Evolutionary conservation across 2,888 invertebrate species (phyloP), one percentile per base, ranked within the genome.

Genomic region (Arctia plantaginis): DNA sequence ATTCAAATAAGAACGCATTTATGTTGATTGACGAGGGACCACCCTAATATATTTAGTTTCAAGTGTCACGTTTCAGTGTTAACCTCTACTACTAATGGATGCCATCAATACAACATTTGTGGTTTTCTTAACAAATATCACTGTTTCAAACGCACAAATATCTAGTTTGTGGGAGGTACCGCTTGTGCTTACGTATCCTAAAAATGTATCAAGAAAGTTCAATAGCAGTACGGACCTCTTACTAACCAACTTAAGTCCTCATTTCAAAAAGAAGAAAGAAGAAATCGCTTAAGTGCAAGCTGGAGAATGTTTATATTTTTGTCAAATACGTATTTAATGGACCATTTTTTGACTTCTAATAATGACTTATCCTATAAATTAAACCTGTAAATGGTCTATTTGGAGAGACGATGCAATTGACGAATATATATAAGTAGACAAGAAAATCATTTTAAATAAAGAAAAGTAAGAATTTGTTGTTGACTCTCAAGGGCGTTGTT

Each of bases 51-150:
- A 15, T 64, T 68, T 66, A 41, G 35, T 75, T 72, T 55, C n/a
- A 55, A 55, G 47, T 13, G 35, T 59, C 64, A 69, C 66, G 69
- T 71, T 65, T 35, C 51, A 64, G 23, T 70, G 70, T 75, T 73
- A 71, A 80, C 82, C 79, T 80, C 77, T 75, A 76, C 76, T 70
- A 86, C 83, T 86, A 89, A 90, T 88, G 80, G 85, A 75, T 55
- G 47, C 78, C 82, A 88, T 88, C 82, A 85, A 87, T 86, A 84
- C 69, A 71, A 73, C 77, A 77, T 80, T 84, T 85, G 81, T 82
- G 83, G 82, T 85, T 82, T 77, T 80, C 82, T 87, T 87, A 82
- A 85, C 85, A 83, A 87, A 88, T 86, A 85, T 84, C 80, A 70
- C 72, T 80, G 30, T 55, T 27, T 41, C 41, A 30, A 66, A 66